Conservation (phyloP, 1,140 invertebrate genomes). For the Telenomus remus region DNA sequence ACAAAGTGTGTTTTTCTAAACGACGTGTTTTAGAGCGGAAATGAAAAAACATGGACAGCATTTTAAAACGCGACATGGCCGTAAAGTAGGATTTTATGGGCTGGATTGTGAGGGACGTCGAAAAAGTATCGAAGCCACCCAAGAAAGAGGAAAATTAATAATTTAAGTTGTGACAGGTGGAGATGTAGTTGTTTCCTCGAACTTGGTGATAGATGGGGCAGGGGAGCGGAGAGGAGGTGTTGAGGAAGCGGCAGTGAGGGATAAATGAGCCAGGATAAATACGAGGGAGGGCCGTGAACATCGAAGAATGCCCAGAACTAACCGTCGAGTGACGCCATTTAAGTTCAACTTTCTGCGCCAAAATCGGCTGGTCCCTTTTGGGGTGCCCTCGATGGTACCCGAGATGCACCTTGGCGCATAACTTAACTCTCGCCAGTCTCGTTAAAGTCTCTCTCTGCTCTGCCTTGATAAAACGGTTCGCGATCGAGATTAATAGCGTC, state of each 20-base stretch:
- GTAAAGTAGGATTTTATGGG: slow-evolving; percentile 3
- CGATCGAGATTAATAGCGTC: slow-evolving; percentile 52
- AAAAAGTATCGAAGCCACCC: slow-evolving; percentile 30
- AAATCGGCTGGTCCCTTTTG: too few relatives aligned
- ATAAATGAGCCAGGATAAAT: slow-evolving; percentile 73
- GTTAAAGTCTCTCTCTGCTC: slow-evolving; percentile 33
- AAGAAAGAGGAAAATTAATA: slow-evolving; percentile 30
- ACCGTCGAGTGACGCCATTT: slow-evolving; percentile 58
- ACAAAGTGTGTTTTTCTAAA: too few relatives aligned
- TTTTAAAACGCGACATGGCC: too few relatives aligned
- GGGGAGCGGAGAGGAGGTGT: slow-evolving; percentile 24
- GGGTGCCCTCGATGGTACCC: not conserved
- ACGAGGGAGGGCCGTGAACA: slow-evolving; percentile 66
- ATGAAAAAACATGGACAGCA: not conserved
- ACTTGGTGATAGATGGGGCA: slow-evolving; percentile 38
- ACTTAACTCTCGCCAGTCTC: slow-evolving; percentile 53
- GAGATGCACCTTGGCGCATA: slow-evolving; percentile 42
- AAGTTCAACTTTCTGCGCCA: slow-evolving; percentile 13
- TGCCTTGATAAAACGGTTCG: slow-evolving; percentile 54
- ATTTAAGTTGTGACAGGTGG: slow-evolving; percentile 46
- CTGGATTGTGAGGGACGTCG: not conserved
- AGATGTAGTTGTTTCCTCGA: slow-evolving; percentile 46
- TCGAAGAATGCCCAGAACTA: slow-evolving; percentile 69
- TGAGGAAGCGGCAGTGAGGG: slow-evolving; percentile 43
- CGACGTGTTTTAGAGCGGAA: too few relatives aligned